phyloP scores from a whole-genome alignment of 2,797 vertebrate genomes.

The Paguma larvata region DNA sequence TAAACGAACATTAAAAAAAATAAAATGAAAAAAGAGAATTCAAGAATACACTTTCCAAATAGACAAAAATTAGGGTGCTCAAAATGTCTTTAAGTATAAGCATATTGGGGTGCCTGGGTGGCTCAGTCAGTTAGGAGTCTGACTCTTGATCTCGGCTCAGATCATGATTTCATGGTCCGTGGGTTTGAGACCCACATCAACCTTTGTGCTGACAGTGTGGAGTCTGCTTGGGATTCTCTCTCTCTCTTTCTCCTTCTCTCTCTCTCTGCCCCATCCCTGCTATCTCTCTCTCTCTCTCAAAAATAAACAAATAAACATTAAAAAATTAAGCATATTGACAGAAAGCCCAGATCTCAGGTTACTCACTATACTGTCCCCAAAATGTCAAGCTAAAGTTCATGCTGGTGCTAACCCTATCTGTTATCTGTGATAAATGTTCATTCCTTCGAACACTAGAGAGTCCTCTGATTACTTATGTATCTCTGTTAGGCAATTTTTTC shows the following conservation, averaged over 20 bases:
- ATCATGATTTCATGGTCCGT: no score
- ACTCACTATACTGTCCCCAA: not conserved
- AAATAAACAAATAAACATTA: no score
- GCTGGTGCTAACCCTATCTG: not conserved
- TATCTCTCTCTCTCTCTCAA: no score
- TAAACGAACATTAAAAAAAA: no score
- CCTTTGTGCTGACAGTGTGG: no score
- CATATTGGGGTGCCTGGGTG: not conserved
- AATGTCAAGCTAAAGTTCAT: not conserved
- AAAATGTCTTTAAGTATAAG: not conserved
- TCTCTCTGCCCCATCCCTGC: no score
- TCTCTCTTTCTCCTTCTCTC: no score
- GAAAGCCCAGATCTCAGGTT: not conserved
- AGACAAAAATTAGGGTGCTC: not conserved
- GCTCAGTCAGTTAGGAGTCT: no score
- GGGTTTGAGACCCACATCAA: no score
- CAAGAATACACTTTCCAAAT: not conserved
- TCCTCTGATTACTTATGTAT: not conserved
- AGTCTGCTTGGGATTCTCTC: no score
- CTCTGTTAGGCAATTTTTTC: not conserved
- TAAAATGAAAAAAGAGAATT: constrained; percentile 43
- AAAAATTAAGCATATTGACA: not conserved
- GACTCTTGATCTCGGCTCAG: no score
- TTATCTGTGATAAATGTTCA: not conserved
- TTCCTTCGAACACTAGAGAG: not conserved